Conservation (phyloP, 2,888 invertebrate species). For the Campopleginae sp. region DNA sequence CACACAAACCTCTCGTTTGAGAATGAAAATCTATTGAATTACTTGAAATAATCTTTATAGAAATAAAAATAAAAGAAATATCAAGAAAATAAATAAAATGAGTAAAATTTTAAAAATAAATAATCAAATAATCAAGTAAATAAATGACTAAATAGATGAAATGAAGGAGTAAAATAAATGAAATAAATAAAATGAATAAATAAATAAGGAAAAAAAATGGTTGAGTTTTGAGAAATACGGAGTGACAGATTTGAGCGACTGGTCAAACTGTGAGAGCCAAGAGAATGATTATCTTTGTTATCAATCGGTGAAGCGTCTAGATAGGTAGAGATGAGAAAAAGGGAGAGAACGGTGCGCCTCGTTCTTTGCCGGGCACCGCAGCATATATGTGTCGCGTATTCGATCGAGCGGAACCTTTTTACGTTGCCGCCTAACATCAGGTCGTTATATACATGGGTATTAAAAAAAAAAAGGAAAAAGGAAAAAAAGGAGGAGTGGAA, state of each 20-base stretch:
- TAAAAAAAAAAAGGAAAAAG: conserved; percentile 1
- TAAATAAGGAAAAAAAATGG: neutral
- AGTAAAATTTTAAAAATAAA: too few relatives aligned
- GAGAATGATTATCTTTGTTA: conserved; percentile 24
- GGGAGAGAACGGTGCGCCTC: neutral
- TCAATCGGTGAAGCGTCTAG: conserved; percentile 29
- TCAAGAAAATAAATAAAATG: too few relatives aligned
- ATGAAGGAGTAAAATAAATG: too few relatives aligned
- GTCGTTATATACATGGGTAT: conserved; percentile 15
- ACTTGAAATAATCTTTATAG: too few relatives aligned
- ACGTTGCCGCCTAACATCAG: conserved; percentile 44
- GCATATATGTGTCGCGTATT: conserved; percentile 38
- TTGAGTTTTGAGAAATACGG: neutral
- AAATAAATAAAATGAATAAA: neutral
- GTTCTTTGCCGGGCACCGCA: neutral
- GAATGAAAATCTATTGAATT: neutral
- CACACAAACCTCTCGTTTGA: neutral
- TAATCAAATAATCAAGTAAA: too few relatives aligned
- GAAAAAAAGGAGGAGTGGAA: conserved; percentile 8
- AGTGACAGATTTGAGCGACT: neutral
- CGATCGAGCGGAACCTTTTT: conserved; percentile 48
- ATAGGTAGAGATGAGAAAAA: conserved; percentile 1
- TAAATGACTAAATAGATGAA: too few relatives aligned
- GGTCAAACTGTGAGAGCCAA: neutral
- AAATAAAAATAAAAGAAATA: too few relatives aligned